These are phyloP conservation scores for Pyrocephalus nanus DNA, from an alignment of 2,797 vertebrate genomes.

Conservation along the genomic window DNA sequence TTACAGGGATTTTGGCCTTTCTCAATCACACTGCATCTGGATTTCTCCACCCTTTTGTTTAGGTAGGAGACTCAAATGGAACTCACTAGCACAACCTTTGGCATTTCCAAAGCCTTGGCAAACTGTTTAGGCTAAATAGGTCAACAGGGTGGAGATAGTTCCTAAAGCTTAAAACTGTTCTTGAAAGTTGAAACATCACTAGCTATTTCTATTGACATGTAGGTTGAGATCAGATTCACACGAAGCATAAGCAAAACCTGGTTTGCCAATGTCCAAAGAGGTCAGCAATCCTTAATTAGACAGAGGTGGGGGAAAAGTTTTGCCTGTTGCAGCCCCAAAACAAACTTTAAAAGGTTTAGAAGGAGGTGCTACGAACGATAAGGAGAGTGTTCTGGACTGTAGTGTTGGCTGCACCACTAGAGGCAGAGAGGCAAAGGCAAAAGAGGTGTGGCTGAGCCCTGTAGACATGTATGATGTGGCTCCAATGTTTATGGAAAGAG, in stretches of 20 bases:
- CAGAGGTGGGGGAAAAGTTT: background rate
- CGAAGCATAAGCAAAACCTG: background rate
- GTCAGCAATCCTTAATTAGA: background rate
- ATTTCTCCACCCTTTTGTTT: conserved; percentile 43
- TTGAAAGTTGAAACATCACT: conserved; percentile 40
- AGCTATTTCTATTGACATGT: background rate
- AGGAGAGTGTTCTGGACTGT: background rate
- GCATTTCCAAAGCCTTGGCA: background rate
- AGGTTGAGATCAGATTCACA: background rate
- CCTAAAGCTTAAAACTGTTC: conserved; percentile 23
- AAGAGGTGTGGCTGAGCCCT: conserved; percentile 33
- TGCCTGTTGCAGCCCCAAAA: background rate
- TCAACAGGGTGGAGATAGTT: conserved; percentile 27
- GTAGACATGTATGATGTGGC: conserved; percentile 33
- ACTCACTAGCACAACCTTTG: conserved; percentile 30
- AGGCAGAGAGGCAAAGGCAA: conserved; percentile 10
- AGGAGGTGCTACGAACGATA: background rate
- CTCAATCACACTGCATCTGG: background rate
- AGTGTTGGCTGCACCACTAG: background rate
- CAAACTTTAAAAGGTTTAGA: background rate
- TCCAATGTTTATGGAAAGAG: conserved; percentile 60
- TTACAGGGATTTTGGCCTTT: background rate
- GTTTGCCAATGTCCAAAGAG: background rate
- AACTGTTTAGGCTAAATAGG: conserved; percentile 38
- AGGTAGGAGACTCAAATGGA: conserved; percentile 22